Evolutionary conservation across 2,888 invertebrate genomes (phyloP).

Genomic region (Chirona hameri): DNA sequence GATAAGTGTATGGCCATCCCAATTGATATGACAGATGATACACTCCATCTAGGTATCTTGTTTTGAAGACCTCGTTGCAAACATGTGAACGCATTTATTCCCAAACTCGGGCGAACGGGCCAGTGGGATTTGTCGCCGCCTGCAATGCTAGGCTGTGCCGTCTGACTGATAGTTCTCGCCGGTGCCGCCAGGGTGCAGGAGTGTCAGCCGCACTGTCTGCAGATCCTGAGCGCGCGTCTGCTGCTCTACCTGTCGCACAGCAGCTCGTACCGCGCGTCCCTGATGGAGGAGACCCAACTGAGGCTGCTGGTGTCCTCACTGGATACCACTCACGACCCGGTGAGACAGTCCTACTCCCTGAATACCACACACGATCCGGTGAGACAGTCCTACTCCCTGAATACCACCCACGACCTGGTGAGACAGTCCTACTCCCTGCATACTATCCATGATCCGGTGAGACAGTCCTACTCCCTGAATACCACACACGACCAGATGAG

Average conservation of each 20-base stretch:
- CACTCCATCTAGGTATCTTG: too few relatives aligned
- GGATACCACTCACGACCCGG: slow-evolving; percentile 62
- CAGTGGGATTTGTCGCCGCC: not conserved
- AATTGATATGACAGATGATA: too few relatives aligned
- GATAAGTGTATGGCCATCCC: too few relatives aligned
- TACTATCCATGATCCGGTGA: too few relatives aligned
- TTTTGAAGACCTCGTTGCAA: too few relatives aligned
- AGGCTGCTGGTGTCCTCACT: slow-evolving; percentile 57
- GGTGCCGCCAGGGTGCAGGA: slow-evolving; percentile 52
- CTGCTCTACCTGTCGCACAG: slow-evolving; percentile 58
- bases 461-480: too few relatives aligned
- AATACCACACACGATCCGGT: slow-evolving; percentile 63
- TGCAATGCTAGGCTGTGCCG: not conserved
- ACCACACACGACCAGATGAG: too few relatives aligned
- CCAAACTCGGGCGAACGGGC: too few relatives aligned
- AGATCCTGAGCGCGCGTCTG: slow-evolving; percentile 57
- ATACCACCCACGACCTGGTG: slow-evolving; percentile 62
- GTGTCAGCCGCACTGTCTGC: slow-evolving; percentile 59
- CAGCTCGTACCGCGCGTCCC: slow-evolving; percentile 53
- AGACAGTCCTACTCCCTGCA: slow-evolving; percentile 41
- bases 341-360: slow-evolving; percentile 49
- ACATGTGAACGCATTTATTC: too few relatives aligned
- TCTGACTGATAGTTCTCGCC: not conserved
- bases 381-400: slow-evolving; percentile 49
- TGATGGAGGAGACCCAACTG: slow-evolving; percentile 56